phyloP scores from a whole-genome alignment of 2,888 invertebrate genomes.

The Spodoptera picta region DNA sequence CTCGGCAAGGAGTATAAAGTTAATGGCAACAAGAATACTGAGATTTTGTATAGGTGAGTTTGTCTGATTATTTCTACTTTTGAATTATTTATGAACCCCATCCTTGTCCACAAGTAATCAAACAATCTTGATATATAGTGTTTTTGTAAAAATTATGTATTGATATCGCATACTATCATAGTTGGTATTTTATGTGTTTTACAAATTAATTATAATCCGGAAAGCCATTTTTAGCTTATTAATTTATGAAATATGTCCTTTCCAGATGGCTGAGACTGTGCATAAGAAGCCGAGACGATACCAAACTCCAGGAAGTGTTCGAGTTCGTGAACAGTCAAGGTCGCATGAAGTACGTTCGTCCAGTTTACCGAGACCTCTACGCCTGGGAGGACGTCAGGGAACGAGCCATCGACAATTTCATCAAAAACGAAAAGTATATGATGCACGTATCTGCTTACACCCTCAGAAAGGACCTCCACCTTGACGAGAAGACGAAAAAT shows the following conservation, averaged over 20 bases:
- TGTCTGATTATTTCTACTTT: no score
- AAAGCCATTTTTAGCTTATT: no score
- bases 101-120: no score
- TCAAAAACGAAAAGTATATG: constrained; percentile 92
- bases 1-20: constrained; percentile 89
- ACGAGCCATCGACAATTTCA: constrained; percentile 92
- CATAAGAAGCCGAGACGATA: constrained; percentile 91
- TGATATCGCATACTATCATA: no score
- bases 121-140: no score
- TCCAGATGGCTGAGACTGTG: constrained; percentile 94
- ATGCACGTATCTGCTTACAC: constrained; percentile 94
- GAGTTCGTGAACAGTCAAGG: constrained; percentile 95
- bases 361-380: constrained; percentile 95
- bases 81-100: no score
- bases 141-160: no score
- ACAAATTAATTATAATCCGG: no score
- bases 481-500: constrained; percentile 61
- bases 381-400: constrained; percentile 92
- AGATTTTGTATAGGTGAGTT: constrained; percentile 88
- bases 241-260: neutral
- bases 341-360: constrained; percentile 96
- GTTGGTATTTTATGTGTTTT: no score
- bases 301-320: constrained; percentile 91
- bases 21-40: constrained; percentile 91
- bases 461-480: constrained; percentile 93